phyloP scores from a whole-genome alignment of 2,113 vertebrate species.

The Phyllopteryx taeniolatus region DNA sequence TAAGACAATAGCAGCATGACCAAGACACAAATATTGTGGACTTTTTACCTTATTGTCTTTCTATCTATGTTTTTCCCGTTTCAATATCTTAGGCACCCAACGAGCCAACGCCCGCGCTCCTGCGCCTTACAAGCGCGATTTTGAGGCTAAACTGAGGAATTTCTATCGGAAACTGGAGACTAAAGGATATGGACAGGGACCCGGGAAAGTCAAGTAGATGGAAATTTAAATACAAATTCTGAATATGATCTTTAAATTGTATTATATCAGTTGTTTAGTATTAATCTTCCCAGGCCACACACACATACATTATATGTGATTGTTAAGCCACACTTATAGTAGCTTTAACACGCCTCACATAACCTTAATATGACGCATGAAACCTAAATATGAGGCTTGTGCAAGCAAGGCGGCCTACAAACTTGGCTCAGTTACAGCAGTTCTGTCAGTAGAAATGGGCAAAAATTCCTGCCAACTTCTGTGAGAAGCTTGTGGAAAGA shows the following conservation, averaged over 20 bases:
- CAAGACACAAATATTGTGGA: not conserved
- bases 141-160: conserved; percentile 97
- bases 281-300: not conserved
- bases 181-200: conserved; percentile 97
- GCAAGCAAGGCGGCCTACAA: too few species aligned
- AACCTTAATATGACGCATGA: too few species aligned
- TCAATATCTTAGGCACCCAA: conserved; percentile 82
- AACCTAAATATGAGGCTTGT: too few species aligned
- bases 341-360: too few species aligned
- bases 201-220: conserved; percentile 94
- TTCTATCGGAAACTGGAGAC: conserved; percentile 98
- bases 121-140: conserved; percentile 96
- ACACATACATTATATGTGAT: too few species aligned
- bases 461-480: too few species aligned
- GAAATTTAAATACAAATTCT: not conserved
- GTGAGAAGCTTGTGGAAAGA: too few species aligned
- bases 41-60: not conserved
- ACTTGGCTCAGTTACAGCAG: too few species aligned
- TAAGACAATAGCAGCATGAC: conserved; percentile 44
- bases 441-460: too few species aligned
- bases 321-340: too few species aligned
- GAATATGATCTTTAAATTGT: not conserved
- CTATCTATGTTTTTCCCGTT: not conserved
- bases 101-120: conserved; percentile 94
- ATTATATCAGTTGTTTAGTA: not conserved